Evolutionary conservation across 2,888 invertebrate genomes (phyloP).

Genomic region (Malachius bipustulatus): DNA sequence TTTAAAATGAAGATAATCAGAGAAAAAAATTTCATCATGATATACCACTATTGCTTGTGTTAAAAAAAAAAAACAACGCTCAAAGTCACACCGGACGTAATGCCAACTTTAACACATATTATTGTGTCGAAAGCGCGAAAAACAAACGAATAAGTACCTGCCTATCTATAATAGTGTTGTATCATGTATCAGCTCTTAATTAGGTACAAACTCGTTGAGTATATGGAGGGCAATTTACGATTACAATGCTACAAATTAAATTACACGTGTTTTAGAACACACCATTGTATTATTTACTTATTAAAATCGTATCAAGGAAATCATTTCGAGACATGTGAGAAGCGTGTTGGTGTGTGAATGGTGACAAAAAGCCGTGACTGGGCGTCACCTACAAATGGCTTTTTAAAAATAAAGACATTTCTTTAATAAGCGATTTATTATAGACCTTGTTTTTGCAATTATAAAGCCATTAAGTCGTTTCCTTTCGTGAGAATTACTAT

Average conservation of each 20-base stretch:
- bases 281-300: background rate
- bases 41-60: background rate
- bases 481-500: too few species aligned
- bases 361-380: background rate
- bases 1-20: constrained; percentile 2
- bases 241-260: background rate
- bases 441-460: constrained; percentile 1
- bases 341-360: constrained; percentile 1
- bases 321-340: constrained; percentile 1
- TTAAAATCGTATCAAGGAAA: constrained; percentile 3
- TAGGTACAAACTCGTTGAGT: constrained; percentile 2
- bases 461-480: constrained; percentile 1
- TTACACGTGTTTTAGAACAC: constrained; percentile 2
- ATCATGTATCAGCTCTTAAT: background rate
- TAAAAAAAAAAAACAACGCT: background rate
- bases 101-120: background rate
- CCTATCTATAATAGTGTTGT: too few species aligned
- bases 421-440: background rate
- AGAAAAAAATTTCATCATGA: background rate
- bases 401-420: background rate
- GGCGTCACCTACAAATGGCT: background rate
- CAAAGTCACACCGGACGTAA: constrained; percentile 1
- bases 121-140: background rate
- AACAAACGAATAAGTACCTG: background rate
- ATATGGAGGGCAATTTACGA: background rate